A percentile compares a stretch with the other conserved stretches of the same genome.
Conservation (phyloP, 1,140 invertebrate species). For the Ceratina calcarata region DNA sequence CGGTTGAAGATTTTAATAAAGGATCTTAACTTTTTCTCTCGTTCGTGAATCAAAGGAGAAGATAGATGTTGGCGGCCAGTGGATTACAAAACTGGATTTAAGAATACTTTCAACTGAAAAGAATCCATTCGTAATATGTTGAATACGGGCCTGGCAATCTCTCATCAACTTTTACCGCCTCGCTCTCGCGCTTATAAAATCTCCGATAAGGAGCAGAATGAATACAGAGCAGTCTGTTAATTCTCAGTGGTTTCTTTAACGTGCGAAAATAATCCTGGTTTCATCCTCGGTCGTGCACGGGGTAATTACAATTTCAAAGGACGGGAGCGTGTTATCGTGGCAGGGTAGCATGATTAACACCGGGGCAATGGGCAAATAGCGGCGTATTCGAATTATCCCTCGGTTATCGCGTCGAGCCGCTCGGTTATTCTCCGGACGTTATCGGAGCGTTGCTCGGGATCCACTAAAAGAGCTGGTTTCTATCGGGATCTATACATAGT, state of each 20-base stretch:
- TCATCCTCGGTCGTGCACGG: neutral
- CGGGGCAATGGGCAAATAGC: neutral
- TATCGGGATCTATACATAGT: slow-evolving; percentile 69
- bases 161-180: neutral
- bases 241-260: neutral
- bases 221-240: neutral
- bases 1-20: neutral
- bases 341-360: slow-evolving; percentile 32
- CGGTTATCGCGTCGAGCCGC: slow-evolving; percentile 12
- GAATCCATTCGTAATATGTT: no score
- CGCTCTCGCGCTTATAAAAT: no score
- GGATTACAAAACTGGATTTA: no score
- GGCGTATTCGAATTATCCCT: neutral
- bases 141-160: neutral
- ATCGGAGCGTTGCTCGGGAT: slow-evolving; percentile 16
- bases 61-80: no score
- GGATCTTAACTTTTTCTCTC: neutral
- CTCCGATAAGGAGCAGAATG: neutral
- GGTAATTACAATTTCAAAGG: slow-evolving; percentile 44
- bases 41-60: no score
- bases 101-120: no score
- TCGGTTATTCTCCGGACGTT: slow-evolving; percentile 10
- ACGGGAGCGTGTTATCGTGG: slow-evolving; percentile 16
- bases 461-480: slow-evolving; percentile 49
- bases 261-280: neutral